Evolutionary conservation across 2,888 invertebrate species (phyloP).

Genomic region (Drosophila setosimentum): DNA sequence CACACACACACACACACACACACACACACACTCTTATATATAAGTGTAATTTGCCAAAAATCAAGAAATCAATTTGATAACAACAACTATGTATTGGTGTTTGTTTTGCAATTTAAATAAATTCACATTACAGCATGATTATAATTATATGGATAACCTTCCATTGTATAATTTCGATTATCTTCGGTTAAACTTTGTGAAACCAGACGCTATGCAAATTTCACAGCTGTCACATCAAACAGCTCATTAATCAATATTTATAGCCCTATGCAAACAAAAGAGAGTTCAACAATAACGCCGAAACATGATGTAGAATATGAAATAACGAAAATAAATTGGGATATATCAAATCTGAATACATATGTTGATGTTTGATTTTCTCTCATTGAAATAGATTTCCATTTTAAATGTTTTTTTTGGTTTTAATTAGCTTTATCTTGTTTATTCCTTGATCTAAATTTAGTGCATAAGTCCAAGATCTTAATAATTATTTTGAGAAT

Average conservation of each 20-base stretch:
- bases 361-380: neutral
- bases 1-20: conserved; percentile 33
- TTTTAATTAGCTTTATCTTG: neutral
- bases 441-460: neutral
- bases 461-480: neutral
- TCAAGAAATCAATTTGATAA: conserved; percentile 17
- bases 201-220: conserved; percentile 35
- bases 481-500: neutral
- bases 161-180: conserved; percentile 23
- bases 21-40: conserved; percentile 13
- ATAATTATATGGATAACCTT: conserved; percentile 31
- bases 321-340: neutral
- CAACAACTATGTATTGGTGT: conserved; percentile 41
- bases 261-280: conserved; percentile 25
- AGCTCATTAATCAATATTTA: conserved; percentile 37
- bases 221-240: conserved; percentile 6
- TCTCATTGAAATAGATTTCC: neutral
- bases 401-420: neutral
- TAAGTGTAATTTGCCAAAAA: conserved; percentile 42
- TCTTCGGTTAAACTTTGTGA: conserved; percentile 21
- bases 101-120: conserved; percentile 75
- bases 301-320: neutral
- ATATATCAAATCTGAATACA: neutral
- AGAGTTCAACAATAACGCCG: neutral
- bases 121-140: conserved; percentile 69